A percentile compares a stretch with the other conserved stretches of the same genome.
These are phyloP conservation scores for Microtus oregoni DNA, from an alignment of 2,113 vertebrate genomes.

Conservation along the genomic window DNA sequence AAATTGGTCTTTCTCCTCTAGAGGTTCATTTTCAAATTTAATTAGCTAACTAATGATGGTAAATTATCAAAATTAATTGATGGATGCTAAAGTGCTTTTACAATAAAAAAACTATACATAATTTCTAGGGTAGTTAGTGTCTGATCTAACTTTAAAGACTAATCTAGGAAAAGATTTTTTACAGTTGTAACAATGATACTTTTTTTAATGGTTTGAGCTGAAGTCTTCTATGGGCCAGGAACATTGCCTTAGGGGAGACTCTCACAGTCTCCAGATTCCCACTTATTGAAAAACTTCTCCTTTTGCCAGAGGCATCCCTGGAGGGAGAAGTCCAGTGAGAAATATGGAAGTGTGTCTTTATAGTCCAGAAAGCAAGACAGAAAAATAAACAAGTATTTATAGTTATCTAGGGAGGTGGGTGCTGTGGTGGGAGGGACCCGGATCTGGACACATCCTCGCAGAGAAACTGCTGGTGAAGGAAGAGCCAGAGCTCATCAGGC, in stretches of 20 bases:
- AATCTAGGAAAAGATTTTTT: constrained; percentile 32
- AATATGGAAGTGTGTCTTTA: not conserved
- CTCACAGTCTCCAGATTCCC: constrained; percentile 36
- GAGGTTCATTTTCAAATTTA: constrained; percentile 76
- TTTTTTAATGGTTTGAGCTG: not conserved
- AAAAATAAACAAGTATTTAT: not conserved
- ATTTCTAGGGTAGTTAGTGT: constrained; percentile 65
- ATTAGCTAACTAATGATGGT: constrained; percentile 74
- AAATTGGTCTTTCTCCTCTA: constrained; percentile 68
- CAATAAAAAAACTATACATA: constrained; percentile 46
- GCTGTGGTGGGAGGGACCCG: not conserved
- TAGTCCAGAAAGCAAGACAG: not conserved
- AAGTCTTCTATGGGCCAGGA: constrained; percentile 35
- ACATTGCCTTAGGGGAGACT: not conserved
- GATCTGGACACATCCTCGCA: not conserved
- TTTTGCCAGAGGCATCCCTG: constrained; percentile 57
- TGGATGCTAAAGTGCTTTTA: constrained; percentile 57
- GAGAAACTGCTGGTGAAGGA: not conserved
- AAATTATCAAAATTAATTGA: constrained; percentile 78
- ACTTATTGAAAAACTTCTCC: constrained; percentile 40
- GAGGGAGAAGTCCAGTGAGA: constrained; percentile 13
- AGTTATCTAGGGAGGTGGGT: not conserved
- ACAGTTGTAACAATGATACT: not conserved
- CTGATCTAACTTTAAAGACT: constrained; percentile 50
- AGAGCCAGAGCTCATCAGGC: not conserved